Evolutionary conservation across 2,113 vertebrate species (phyloP).

Genomic region (Euleptes europaea): DNA sequence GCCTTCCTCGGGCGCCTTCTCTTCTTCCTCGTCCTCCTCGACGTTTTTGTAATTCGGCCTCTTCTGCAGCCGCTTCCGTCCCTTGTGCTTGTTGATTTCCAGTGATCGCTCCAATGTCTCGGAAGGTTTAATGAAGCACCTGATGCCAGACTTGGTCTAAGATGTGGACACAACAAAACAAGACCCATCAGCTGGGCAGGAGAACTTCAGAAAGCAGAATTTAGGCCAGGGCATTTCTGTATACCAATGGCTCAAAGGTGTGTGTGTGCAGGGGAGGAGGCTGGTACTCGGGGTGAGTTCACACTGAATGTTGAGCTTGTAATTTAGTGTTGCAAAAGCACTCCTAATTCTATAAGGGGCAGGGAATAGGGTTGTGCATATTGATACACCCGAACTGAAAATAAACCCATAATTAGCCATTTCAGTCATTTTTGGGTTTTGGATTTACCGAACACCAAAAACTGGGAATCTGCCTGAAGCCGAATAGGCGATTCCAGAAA

Average conservation of each 20-base stretch:
- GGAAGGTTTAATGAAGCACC: conserved; percentile 91
- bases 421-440: no score
- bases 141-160: conserved; percentile 83
- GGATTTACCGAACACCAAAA: no score
- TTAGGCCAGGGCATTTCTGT: background rate
- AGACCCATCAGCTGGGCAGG: background rate
- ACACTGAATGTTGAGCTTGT: no score
- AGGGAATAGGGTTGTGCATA: no score
- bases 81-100: conserved; percentile 92
- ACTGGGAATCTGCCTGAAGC: no score
- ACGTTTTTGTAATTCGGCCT: conserved; percentile 98
- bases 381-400: no score
- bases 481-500: no score
- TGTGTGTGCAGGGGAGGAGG: background rate
- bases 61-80: conserved; percentile 89
- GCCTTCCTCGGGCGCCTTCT: conserved; percentile 80
- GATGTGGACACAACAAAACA: background rate
- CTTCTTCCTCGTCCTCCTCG: conserved; percentile 96
- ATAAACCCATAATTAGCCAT: no score
- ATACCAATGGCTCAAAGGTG: rapidly evolving
- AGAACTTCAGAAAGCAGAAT: no score
- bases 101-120: conserved; percentile 94
- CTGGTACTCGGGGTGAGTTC: background rate
- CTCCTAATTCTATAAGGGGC: background rate
- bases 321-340: background rate